Conservation (phyloP, 2,797 vertebrate genomes). For the Alexandromys oeconomus region DNA sequence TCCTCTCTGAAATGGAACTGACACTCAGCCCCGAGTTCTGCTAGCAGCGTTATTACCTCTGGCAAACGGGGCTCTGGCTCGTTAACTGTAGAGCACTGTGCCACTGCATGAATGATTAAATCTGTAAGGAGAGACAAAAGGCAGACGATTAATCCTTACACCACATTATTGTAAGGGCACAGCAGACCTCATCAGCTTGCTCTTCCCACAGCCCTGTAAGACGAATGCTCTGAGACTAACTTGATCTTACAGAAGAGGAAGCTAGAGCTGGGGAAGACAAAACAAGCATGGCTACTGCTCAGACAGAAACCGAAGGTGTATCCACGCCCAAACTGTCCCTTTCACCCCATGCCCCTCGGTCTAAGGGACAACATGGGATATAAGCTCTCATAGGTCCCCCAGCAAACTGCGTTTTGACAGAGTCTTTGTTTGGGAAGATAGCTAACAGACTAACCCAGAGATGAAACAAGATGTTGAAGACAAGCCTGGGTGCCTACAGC, state of each 20-base stretch:
- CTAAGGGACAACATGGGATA: not conserved
- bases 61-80: not conserved
- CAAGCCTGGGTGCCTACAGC: not conserved
- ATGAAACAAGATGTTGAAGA: not conserved
- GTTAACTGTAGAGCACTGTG: not conserved
- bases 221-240: not conserved
- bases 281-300: not conserved
- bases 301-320: not conserved
- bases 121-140: not conserved
- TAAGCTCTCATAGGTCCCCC: not conserved
- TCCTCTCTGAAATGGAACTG: slow-evolving; percentile 8
- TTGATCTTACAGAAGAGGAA: not conserved
- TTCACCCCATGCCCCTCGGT: not conserved
- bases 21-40: not conserved
- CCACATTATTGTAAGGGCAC: not conserved
- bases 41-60: not conserved
- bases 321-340: not conserved
- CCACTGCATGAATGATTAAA: not conserved
- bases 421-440: not conserved
- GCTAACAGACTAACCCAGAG: not conserved
- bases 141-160: not conserved
- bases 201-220: not conserved
- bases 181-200: not conserved
- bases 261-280: slow-evolving; percentile 4
- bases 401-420: not conserved